phyloP scores from a whole-genome alignment of 2,797 vertebrate species.

The Balearica regulorum region DNA sequence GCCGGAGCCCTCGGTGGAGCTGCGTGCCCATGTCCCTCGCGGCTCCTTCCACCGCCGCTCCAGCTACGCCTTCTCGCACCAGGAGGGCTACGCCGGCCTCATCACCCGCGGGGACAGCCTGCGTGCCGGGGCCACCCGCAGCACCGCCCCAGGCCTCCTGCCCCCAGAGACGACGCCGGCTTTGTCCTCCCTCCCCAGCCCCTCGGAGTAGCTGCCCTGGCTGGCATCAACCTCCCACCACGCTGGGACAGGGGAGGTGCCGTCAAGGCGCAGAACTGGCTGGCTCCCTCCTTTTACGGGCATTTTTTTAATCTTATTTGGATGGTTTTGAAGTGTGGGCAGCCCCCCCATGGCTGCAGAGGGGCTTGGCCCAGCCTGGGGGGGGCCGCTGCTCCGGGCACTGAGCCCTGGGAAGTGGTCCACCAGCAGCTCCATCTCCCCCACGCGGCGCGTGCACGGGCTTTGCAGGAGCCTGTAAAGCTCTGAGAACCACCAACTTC shows the following conservation, averaged over 20 bases:
- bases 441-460: rapidly evolving
- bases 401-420: background rate
- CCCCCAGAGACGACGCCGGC: rapidly evolving
- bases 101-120: constrained; percentile 73
- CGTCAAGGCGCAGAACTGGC: rapidly evolving
- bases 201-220: background rate
- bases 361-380: background rate
- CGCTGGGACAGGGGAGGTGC: background rate
- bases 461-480: background rate
- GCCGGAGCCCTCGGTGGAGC: constrained; percentile 43
- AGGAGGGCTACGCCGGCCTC: constrained; percentile 73
- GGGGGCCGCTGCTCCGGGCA: rapidly evolving
- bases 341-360: background rate
- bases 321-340: background rate
- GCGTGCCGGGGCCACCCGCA: background rate
- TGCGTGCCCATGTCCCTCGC: constrained; percentile 61
- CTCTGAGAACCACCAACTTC: background rate
- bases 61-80: constrained; percentile 85
- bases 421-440: too few relatives aligned
- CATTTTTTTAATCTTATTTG: rapidly evolving
- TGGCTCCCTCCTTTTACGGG: background rate
- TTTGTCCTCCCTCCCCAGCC: background rate
- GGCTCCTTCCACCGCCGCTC: constrained; percentile 70
- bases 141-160: rapidly evolving
- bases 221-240: background rate